Evolutionary conservation across 2,888 invertebrate genomes (phyloP).

Genomic region (Euplexia lucipara): DNA sequence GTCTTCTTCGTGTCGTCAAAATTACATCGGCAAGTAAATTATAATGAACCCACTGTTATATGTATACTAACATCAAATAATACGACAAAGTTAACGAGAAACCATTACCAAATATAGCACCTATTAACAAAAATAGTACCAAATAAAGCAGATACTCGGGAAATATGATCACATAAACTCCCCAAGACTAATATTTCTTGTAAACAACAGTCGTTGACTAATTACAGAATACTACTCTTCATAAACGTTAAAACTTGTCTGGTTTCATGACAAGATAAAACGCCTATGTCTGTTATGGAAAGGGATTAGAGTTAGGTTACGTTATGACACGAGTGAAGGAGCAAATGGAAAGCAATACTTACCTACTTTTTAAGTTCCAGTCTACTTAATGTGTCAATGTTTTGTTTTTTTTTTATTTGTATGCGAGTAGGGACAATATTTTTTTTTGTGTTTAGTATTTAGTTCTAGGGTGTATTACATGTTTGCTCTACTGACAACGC

Average conservation of each 20-base stretch:
- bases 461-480: too few species aligned
- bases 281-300: constrained; percentile 64
- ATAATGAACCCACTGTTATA: too few species aligned
- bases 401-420: too few species aligned
- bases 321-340: neutral
- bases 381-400: neutral
- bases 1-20: too few species aligned
- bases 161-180: constrained; percentile 52
- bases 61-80: neutral
- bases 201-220: constrained; percentile 57
- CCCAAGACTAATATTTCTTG: constrained; percentile 53
- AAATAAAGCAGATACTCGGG: constrained; percentile 33
- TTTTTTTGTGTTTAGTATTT: too few species aligned
- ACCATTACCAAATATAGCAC: constrained; percentile 25
- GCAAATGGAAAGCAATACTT: too few species aligned
- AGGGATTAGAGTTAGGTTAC: constrained; percentile 44
- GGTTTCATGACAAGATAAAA: constrained; percentile 81
- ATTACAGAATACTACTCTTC: constrained; percentile 67
- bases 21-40: too few species aligned
- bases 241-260: constrained; percentile 81
- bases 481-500: too few species aligned
- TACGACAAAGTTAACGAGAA: constrained; percentile 8
- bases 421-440: too few species aligned
- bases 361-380: too few species aligned
- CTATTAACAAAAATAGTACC: constrained; percentile 42